These are phyloP conservation scores for Ochotona princeps DNA, from an alignment of 2,113 vertebrate species.

Conservation along the genomic window DNA sequence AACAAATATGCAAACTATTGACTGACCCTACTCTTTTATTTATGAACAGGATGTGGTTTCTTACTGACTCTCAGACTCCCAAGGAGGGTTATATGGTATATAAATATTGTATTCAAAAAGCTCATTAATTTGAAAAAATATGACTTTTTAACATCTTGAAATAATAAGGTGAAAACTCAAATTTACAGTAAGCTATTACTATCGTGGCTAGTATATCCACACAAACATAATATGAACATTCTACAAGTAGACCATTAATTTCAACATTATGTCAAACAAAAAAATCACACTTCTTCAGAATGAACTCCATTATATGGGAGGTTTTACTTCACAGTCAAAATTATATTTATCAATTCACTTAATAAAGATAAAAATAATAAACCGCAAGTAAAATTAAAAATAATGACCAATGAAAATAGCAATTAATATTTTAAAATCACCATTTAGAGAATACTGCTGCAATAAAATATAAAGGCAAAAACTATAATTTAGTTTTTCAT, in stretches of 20 bases:
- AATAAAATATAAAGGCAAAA: conserved; percentile 33
- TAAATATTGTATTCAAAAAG: conserved; percentile 22
- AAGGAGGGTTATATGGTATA: not conserved
- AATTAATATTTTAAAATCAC: conserved; percentile 21
- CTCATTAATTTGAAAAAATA: not conserved
- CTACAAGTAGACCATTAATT: not conserved
- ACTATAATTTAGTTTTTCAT: not conserved
- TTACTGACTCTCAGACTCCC: not conserved
- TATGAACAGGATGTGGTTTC: not conserved
- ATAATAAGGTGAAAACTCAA: not conserved
- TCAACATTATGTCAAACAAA: not conserved
- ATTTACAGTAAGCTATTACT: not conserved
- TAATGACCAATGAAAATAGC: not conserved
- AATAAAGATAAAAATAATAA: conserved; percentile 34
- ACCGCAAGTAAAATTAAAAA: not conserved
- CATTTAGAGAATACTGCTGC: not conserved
- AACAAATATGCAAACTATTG: not conserved
- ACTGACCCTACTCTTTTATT: not conserved
- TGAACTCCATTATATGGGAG: not conserved
- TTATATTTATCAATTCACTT: not conserved
- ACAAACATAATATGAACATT: not conserved
- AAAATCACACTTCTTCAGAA: too few species aligned
- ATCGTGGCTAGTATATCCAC: not conserved
- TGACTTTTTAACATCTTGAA: not conserved
- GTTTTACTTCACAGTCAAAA: conserved; percentile 2